Evolutionary conservation across 2,113 vertebrate species (phyloP).

Genomic region (Pteronura brasiliensis): DNA sequence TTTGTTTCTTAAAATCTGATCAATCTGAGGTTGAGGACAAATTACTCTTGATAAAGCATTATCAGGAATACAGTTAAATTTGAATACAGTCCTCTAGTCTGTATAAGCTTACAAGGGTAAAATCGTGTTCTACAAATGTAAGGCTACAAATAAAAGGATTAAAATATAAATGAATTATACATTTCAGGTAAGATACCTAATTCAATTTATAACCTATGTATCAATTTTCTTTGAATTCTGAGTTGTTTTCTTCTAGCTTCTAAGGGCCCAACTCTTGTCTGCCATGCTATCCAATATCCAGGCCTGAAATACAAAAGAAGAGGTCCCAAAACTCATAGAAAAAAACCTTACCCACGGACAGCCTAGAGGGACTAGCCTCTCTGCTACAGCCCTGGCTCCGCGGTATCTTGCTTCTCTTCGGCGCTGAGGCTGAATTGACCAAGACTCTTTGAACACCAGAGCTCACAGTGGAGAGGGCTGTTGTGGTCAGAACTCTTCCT

Average conservation of each 20-base stretch:
- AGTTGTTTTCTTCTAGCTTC: background rate
- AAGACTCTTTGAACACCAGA: conserved; percentile 91
- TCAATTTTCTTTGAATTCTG: background rate
- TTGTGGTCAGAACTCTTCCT: conserved; percentile 94
- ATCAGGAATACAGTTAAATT: background rate
- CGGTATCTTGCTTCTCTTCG: conserved; percentile 95
- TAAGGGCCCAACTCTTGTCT: background rate
- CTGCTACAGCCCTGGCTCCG: conserved; percentile 97
- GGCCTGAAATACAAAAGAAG: background rate
- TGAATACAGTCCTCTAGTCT: background rate
- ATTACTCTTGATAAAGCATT: background rate
- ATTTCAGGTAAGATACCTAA: background rate
- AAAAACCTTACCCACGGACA: conserved; percentile 92
- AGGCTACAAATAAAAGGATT: background rate
- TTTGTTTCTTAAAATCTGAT: background rate
- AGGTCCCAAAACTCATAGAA: background rate
- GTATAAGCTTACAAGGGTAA: background rate
- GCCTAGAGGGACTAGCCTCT: conserved; percentile 95
- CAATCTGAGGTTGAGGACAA: background rate
- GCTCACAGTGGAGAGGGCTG: conserved; percentile 93
- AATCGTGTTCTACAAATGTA: background rate
- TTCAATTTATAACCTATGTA: background rate
- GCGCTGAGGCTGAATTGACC: conserved; percentile 85
- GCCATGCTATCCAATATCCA: background rate
- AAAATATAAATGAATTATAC: background rate